Evolutionary conservation across 2,113 vertebrate species (phyloP).

Genomic region (Typhlomys cinereus): DNA sequence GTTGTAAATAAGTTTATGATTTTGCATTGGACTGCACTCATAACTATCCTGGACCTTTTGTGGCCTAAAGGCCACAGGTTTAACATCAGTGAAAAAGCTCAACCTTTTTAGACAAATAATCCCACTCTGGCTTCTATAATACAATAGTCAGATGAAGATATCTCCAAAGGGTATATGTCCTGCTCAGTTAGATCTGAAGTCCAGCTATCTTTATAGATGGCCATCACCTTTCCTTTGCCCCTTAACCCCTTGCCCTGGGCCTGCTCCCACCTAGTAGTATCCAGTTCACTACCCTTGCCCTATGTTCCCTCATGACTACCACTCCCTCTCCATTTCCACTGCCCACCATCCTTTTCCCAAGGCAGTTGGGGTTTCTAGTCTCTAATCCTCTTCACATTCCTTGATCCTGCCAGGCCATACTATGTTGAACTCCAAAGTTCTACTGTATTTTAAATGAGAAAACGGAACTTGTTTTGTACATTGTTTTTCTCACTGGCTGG

Average conservation of each 20-base stretch:
- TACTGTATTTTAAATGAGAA: neutral
- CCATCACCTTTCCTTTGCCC: neutral
- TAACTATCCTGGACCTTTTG: neutral
- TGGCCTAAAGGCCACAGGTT: neutral
- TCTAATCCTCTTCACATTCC: neutral
- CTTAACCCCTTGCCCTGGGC: neutral
- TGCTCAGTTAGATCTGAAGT: neutral
- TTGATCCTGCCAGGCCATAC: neutral
- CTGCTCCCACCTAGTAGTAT: neutral
- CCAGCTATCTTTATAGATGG: neutral
- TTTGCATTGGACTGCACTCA: neutral
- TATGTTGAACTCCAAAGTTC: neutral
- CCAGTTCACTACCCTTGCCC: neutral
- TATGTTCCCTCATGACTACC: neutral
- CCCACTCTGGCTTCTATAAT: neutral
- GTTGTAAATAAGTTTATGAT: neutral
- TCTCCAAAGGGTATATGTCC: neutral
- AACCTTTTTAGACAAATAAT: conserved; percentile 21
- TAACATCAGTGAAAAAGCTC: neutral
- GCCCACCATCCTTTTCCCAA: neutral
- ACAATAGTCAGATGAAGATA: conserved; percentile 7
- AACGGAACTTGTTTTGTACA: neutral
- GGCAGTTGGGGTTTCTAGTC: neutral
- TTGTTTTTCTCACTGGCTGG: conserved; percentile 15
- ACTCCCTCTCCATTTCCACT: neutral